Percentiles rank a stretch among this genome's conserved stretches.
These are phyloP conservation scores for Malurus cyaneus DNA, from an alignment of 2,113 vertebrate species.

Conservation along the genomic window DNA sequence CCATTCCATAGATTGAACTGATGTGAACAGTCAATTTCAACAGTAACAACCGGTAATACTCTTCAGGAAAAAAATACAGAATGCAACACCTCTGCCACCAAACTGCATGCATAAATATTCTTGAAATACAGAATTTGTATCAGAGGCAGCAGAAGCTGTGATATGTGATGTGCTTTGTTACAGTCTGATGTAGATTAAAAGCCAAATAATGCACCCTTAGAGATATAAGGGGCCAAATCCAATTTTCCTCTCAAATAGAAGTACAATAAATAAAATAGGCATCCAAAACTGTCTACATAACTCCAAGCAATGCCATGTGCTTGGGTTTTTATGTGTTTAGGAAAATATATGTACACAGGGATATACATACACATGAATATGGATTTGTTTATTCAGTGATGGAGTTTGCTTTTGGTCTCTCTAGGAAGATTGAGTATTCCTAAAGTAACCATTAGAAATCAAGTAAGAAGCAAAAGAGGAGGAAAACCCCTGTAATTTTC, in stretches of 20 bases:
- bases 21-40: neutral
- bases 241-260: constrained; percentile 37
- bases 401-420: neutral
- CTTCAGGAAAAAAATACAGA: neutral
- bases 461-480: neutral
- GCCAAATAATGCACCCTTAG: neutral
- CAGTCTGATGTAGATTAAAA: constrained; percentile 19
- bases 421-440: neutral
- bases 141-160: neutral
- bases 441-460: neutral
- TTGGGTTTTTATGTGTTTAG: neutral
- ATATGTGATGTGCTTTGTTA: neutral
- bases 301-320: neutral
- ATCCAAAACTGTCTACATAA: neutral
- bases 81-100: neutral
- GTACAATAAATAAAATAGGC: constrained; percentile 30
- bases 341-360: neutral
- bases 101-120: neutral
- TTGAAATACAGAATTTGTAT: neutral
- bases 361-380: neutral
- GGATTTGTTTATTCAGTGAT: neutral
- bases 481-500: neutral
- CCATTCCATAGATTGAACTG: neutral
- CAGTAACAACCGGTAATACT: neutral
- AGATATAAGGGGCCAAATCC: neutral